Conservation (phyloP, 2,113 vertebrate species). For the Crotalus helleri region DNA sequence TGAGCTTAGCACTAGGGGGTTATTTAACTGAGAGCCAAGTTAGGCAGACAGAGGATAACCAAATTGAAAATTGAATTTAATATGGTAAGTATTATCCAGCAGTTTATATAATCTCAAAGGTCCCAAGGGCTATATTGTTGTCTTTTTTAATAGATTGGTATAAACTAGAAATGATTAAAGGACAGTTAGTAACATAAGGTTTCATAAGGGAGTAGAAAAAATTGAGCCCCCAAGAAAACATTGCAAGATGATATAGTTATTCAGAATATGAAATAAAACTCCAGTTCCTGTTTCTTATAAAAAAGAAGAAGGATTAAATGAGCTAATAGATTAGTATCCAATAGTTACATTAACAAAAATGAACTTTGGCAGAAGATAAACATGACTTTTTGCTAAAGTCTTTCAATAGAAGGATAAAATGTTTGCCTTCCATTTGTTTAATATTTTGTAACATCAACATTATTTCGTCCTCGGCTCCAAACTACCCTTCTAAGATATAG, state of each 20-base stretch:
- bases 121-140: constrained; percentile 41
- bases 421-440: not conserved
- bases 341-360: not conserved
- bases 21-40: constrained; percentile 63
- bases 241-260: constrained; percentile 17
- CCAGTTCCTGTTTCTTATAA: not conserved
- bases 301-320: not conserved
- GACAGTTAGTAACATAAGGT: constrained; percentile 40
- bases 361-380: not conserved
- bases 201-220: constrained; percentile 25
- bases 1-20: constrained; percentile 51
- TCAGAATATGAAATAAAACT: constrained; percentile 24
- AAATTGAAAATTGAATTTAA: constrained; percentile 63
- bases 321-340: not conserved
- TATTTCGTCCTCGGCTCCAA: not conserved
- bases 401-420: not conserved
- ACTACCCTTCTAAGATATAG: not conserved
- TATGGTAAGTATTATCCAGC: constrained; percentile 52
- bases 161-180: constrained; percentile 45
- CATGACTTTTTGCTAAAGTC: not conserved
- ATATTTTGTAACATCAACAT: not conserved
- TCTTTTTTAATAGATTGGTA: constrained; percentile 46
- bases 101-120: constrained; percentile 58
- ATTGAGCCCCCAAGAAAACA: constrained; percentile 10
- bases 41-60: constrained; percentile 60